phyloP scores from a whole-genome alignment of 2,113 vertebrate species.

The Circaetus cinerascens region DNA sequence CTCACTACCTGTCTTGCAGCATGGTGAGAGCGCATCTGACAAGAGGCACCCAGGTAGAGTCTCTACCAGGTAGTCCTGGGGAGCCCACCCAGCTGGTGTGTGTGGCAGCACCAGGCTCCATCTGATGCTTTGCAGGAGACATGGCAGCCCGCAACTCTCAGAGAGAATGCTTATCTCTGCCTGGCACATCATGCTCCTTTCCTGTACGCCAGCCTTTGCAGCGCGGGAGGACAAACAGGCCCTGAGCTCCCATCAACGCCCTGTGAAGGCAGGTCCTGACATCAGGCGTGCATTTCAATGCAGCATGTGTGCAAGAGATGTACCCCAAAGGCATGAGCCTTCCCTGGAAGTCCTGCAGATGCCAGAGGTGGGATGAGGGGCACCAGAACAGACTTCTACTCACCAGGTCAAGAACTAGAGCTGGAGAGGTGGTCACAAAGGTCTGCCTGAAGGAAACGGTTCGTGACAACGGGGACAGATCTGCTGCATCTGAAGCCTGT shows the following conservation, averaged over 20 bases:
- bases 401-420: background rate
- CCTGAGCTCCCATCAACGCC: background rate
- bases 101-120: background rate
- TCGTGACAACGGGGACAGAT: background rate
- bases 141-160: background rate
- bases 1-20: background rate
- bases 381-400: background rate
- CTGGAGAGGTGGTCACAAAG: background rate
- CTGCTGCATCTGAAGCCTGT: too few relatives aligned
- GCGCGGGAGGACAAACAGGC: background rate
- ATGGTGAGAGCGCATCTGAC: background rate
- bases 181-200: background rate
- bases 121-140: background rate
- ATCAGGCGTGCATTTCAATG: background rate
- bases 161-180: background rate
- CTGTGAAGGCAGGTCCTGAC: background rate
- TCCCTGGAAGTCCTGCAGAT: background rate
- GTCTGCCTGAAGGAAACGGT: background rate
- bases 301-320: background rate
- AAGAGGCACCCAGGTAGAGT: background rate
- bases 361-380: background rate
- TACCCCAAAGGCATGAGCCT: background rate
- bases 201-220: background rate
- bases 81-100: background rate
- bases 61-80: background rate